Percentiles rank a stretch among this genome's conserved stretches.
These are phyloP conservation scores for Phocides pigmalion DNA, from an alignment of 1,140 invertebrate genomes.

Conservation along the genomic window DNA sequence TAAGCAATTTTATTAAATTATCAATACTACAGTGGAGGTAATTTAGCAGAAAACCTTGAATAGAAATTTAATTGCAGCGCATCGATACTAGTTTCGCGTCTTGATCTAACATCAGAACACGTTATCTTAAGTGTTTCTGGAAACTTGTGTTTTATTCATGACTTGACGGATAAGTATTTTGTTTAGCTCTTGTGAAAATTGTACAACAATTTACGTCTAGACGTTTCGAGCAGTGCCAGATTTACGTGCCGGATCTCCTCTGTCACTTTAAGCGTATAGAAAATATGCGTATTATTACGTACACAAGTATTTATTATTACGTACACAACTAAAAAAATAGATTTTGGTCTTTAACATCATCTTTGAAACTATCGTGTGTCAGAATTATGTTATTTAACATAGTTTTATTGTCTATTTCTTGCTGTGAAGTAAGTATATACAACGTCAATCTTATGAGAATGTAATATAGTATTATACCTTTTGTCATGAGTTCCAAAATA, in stretches of 20 bases:
- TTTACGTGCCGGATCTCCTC: not conserved
- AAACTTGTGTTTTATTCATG: not conserved
- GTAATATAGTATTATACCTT: no score
- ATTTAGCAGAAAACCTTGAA: conserved; percentile 1
- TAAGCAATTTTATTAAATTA: not conserved
- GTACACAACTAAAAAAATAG: no score
- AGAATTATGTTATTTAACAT: no score
- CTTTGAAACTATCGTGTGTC: no score
- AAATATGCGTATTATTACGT: no score
- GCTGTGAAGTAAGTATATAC: no score
- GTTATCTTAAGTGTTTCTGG: conserved; percentile 5
- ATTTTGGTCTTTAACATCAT: no score
- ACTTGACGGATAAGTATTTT: not conserved
- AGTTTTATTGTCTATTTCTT: no score
- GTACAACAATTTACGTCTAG: not conserved
- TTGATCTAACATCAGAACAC: not conserved
- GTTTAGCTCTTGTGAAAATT: not conserved
- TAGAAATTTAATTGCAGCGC: conserved; percentile 17
- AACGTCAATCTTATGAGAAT: no score
- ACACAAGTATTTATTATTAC: no score
- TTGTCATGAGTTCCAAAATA: no score
- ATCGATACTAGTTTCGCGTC: conserved; percentile 3
- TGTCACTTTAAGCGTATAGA: no score
- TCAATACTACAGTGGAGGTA: not conserved
- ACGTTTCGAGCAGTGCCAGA: not conserved